Base-by-base conservation (phyloP, 1,140 invertebrate genomes). In the Rhagoletis zephyria region DNA sequence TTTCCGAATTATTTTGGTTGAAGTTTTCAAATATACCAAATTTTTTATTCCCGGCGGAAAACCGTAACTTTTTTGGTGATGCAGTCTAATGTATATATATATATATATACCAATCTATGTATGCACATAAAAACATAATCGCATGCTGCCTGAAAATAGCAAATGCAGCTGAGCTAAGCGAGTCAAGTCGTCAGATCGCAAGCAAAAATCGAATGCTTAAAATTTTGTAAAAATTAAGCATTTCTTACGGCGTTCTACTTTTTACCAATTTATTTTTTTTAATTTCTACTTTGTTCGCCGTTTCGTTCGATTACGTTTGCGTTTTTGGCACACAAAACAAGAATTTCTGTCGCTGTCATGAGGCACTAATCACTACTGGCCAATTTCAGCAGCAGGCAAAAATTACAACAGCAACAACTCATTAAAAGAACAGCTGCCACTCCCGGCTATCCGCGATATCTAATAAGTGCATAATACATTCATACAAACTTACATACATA, bases 341-440 rank as follows among this genome's bases (percentile, higher is more conserved):
- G 74, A 30, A 51, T 0, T 6, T 19, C 51, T 51, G 74, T n/a
- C 4, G 51, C n/a, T 81, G 45, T 81, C 48, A 81, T 81, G 48
- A 45, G 51, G 48, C 74, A 59, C 74, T 81, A 59, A 81, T 81
- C 74, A 81, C n/a, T 10, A 81, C 74, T 56, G 74, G 30, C 48
- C 48, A n/a, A 56, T 81, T 30, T 30, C 30, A 48, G 48, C 74
- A 81, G 48, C 45, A 19, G 74, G 7, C 45, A 56, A 81, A 10
- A 81, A 56, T 30, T 30, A 30, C 48, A 56, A 81, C 3, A 30
- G 56, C 74, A 74, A 48, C 40, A 48, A n/a, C 14, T 56, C 51
- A 56, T 56, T 56, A 56, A 56, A 74, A 45, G 14, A 5, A 74
- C 42, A 67, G 40, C 67, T 74, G 40, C 14, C 67, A 45, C 14